A percentile compares a stretch with the other conserved stretches of the same genome.
These are phyloP conservation scores for Centrocercus urophasianus DNA, from an alignment of 2,113 vertebrate genomes.

Conservation along the genomic window DNA sequence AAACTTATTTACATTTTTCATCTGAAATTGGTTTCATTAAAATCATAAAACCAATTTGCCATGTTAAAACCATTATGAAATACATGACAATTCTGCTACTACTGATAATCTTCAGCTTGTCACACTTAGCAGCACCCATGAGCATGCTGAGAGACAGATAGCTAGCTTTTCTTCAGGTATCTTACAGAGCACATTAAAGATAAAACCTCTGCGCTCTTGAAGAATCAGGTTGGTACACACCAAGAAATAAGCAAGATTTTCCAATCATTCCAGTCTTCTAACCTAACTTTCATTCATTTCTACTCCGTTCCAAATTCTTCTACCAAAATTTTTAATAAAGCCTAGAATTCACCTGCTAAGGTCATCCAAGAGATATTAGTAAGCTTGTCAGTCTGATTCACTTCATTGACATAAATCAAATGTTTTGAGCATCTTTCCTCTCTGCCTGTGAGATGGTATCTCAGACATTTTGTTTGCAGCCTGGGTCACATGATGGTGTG, in stretches of 20 bases:
- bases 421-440: background rate
- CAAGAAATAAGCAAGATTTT: background rate
- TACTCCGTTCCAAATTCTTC: background rate
- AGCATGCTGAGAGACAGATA: background rate
- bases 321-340: background rate
- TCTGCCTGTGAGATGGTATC: background rate
- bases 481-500: background rate
- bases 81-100: background rate
- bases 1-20: background rate
- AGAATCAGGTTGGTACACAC: background rate
- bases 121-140: background rate
- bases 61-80: background rate
- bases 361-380: background rate
- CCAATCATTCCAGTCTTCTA: background rate
- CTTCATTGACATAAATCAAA: background rate
- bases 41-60: background rate
- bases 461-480: background rate
- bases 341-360: background rate
- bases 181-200: background rate
- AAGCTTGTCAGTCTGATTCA: background rate
- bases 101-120: background rate
- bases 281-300: background rate
- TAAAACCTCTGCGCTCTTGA: background rate
- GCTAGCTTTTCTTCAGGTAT: background rate
- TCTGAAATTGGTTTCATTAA: background rate